Evolutionary conservation across 1,140 invertebrate genomes (phyloP).

Genomic region (Panagrolaimus sp.): DNA sequence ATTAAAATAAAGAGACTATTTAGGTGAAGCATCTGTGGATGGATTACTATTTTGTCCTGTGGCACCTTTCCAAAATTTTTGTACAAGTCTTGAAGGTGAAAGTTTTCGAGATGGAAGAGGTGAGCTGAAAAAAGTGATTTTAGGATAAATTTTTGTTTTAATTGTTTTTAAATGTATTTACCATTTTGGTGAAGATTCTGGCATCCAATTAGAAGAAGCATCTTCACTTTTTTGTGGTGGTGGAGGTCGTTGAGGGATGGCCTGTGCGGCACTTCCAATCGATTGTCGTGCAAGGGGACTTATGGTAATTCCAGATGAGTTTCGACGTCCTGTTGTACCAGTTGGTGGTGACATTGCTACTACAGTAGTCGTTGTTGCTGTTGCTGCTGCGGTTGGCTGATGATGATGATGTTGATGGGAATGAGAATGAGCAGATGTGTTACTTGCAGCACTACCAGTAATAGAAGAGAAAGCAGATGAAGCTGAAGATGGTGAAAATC

Average conservation of each 20-base stretch:
- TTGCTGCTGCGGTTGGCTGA: not conserved
- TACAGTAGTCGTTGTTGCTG: too few relatives aligned
- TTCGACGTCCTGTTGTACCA: not conserved
- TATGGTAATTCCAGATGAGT: slow-evolving; percentile 11
- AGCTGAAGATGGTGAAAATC: not conserved
- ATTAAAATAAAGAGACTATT: not conserved
- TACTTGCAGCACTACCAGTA: not conserved
- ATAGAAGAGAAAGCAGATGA: not conserved
- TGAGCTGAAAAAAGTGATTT: slow-evolving; percentile 16
- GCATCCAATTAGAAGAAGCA: not conserved
- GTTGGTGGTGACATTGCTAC: not conserved
- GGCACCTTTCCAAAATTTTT: slow-evolving; percentile 18
- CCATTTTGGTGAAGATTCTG: not conserved
- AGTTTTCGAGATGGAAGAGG: slow-evolving; percentile 27
- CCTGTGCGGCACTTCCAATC: not conserved
- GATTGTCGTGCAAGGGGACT: slow-evolving; percentile 20
- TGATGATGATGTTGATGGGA: not conserved
- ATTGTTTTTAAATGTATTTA: slow-evolving; percentile 9
- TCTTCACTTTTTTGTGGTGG: not conserved
- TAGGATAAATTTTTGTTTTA: slow-evolving; percentile 14
- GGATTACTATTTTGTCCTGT: not conserved
- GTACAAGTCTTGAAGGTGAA: slow-evolving; percentile 33
- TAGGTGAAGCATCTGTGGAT: not conserved
- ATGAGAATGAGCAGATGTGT: too few relatives aligned
- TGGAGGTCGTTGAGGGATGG: not conserved